phyloP scores from a whole-genome alignment of 2,888 invertebrate species.

The Epistrophe eligans region DNA sequence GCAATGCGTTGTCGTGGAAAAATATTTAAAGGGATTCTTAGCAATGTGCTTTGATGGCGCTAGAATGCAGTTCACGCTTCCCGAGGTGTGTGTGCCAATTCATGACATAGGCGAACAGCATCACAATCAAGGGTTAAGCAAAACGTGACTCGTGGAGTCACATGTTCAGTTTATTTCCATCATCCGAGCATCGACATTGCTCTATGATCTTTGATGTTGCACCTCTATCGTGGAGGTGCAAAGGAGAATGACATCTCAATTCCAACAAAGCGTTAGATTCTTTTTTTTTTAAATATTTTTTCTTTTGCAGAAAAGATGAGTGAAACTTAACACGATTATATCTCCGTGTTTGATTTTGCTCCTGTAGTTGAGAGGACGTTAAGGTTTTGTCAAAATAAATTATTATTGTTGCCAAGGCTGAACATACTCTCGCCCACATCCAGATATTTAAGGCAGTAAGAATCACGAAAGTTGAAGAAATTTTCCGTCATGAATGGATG shows the following conservation, averaged over 20 bases:
- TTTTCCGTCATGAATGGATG: not conserved
- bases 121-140: not conserved
- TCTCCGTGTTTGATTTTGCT: constrained; percentile 1
- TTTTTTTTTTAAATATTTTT: not conserved
- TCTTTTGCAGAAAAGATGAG: not conserved
- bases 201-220: constrained; percentile 22
- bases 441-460: not conserved
- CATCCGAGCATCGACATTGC: not conserved
- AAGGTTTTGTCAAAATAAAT: not conserved
- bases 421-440: not conserved
- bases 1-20: not conserved
- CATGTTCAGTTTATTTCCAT: constrained; percentile 33
- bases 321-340: constrained; percentile 6
- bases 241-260: not conserved
- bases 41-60: constrained; percentile 9
- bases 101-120: constrained; percentile 23
- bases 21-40: constrained; percentile 36
- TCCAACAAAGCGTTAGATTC: not conserved
- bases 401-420: not conserved
- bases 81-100: constrained; percentile 1
- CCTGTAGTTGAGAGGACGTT: not conserved
- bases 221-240: constrained; percentile 1
- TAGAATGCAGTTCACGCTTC: constrained; percentile 22
- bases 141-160: constrained; percentile 48
- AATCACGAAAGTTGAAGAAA: not conserved